Conservation (phyloP, 2,888 invertebrate genomes). For the Eupelmus urozonus region DNA sequence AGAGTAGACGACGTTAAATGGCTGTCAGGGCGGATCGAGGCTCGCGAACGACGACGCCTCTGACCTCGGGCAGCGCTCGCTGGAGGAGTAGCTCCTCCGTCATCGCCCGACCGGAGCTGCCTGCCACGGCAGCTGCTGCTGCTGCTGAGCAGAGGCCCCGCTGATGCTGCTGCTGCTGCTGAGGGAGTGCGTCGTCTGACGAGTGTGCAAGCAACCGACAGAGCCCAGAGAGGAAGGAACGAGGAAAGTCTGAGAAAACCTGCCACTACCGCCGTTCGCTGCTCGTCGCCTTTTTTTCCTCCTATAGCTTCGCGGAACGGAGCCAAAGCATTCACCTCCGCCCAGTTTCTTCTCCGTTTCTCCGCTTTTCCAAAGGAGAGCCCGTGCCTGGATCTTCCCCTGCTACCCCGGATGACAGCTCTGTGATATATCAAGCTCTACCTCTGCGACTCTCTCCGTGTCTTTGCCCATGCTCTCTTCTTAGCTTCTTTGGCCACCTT, state of each 20-base stretch:
- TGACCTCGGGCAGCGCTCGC: slow-evolving; percentile 56
- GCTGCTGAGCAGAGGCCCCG: slow-evolving; percentile 46
- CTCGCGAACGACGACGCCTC: slow-evolving; percentile 57
- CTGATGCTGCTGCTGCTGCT: slow-evolving; percentile 35
- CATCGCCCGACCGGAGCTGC: too few relatives aligned
- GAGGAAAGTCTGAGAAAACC: neutral
- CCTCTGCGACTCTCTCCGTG: slow-evolving; percentile 28
- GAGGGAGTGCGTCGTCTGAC: slow-evolving; percentile 24
- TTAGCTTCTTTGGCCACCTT: too few relatives aligned
- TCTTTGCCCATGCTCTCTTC: slow-evolving; percentile 6
- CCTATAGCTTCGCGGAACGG: neutral
- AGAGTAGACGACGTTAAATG: slow-evolving; percentile 57
- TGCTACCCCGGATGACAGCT: slow-evolving; percentile 47
- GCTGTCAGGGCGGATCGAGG: slow-evolving; percentile 59
- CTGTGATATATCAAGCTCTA: slow-evolving; percentile 56
- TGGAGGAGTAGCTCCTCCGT: too few relatives aligned
- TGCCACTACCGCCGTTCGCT: neutral
- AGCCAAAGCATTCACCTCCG: neutral
- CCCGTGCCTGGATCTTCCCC: too few relatives aligned
- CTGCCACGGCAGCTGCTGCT: too few relatives aligned
- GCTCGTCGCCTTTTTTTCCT: neutral
- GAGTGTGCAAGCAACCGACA: neutral
- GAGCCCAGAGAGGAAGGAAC: too few relatives aligned
- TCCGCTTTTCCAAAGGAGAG: neutral
- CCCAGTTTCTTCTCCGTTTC: neutral